Evolutionary conservation across 2,113 vertebrate genomes (phyloP).

Genomic region (Coregonus clupeaformis): DNA sequence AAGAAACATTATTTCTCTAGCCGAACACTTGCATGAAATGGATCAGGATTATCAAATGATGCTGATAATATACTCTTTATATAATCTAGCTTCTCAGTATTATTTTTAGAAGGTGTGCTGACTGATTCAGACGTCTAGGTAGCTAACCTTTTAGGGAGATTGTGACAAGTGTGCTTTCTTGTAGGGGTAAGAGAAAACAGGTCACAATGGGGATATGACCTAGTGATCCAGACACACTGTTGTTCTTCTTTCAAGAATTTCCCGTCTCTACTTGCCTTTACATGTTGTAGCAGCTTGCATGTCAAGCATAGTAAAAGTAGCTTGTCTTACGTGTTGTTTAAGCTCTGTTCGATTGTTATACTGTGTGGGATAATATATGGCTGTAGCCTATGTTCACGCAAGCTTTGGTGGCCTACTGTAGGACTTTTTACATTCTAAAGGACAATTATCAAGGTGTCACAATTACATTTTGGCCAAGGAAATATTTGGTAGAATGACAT

Average conservation of each 20-base stretch:
- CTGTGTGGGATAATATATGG: neutral
- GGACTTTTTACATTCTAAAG: too few species aligned
- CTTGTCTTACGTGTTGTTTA: neutral
- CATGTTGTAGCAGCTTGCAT: conserved; percentile 1
- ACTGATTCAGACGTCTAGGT: neutral
- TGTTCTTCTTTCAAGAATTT: neutral
- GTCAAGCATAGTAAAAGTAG: neutral
- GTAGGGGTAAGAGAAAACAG: conserved; percentile 18
- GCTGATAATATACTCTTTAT: conserved; percentile 34
- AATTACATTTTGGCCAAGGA: neutral
- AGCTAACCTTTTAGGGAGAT: conserved; percentile 17
- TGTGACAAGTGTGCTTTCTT: neutral
- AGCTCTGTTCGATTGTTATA: neutral
- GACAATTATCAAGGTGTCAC: neutral
- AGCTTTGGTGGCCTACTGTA: conserved; percentile 13
- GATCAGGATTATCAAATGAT: conserved; percentile 31
- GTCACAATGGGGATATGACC: neutral
- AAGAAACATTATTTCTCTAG: neutral
- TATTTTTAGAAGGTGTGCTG: conserved; percentile 13
- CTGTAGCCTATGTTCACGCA: neutral
- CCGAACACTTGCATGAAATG: conserved; percentile 11
- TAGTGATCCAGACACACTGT: neutral
- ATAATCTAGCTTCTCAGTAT: conserved; percentile 20
- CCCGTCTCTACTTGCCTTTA: neutral
- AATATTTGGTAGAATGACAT: neutral